A percentile compares a stretch with the other conserved stretches of the same genome.
phyloP scores from a whole-genome alignment of 2,113 vertebrate genomes.

The Nothobranchius kuhntae region DNA sequence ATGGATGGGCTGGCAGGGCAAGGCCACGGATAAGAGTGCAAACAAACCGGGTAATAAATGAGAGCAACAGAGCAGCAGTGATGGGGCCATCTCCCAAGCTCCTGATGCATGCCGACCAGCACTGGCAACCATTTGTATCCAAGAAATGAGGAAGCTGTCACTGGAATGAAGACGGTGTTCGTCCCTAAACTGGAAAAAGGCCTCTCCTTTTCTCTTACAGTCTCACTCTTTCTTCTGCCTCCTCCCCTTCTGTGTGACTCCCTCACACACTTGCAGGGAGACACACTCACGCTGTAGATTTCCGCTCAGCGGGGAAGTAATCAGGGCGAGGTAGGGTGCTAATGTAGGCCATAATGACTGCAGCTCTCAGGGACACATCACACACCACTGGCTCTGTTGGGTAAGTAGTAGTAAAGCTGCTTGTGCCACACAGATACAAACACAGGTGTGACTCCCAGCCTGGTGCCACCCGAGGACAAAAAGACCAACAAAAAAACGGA shows the following conservation, averaged over 20 bases:
- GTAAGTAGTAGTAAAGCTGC: slow-evolving; percentile 39
- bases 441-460: slow-evolving; percentile 42
- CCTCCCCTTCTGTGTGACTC: background rate
- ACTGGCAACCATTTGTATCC: slow-evolving; percentile 89
- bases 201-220: slow-evolving; percentile 25
- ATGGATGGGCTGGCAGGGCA: slow-evolving; percentile 92
- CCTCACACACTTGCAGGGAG: slow-evolving; percentile 3
- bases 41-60: slow-evolving; percentile 96
- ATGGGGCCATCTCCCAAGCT: slow-evolving; percentile 82
- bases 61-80: slow-evolving; percentile 83
- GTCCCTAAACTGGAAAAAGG: slow-evolving; percentile 38
- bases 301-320: slow-evolving; percentile 74
- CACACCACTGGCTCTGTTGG: slow-evolving; percentile 49
- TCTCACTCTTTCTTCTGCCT: slow-evolving; percentile 6
- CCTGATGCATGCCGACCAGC: slow-evolving; percentile 92
- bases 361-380: slow-evolving; percentile 62
- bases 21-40: slow-evolving; percentile 96
- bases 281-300: slow-evolving; percentile 50
- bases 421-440: slow-evolving; percentile 30
- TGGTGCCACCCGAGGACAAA: slow-evolving; percentile 38
- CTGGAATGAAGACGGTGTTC: slow-evolving; percentile 79
- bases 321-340: slow-evolving; percentile 75
- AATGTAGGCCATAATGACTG: slow-evolving; percentile 79
- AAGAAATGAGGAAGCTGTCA: slow-evolving; percentile 87
- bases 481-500: slow-evolving; percentile 7